These are phyloP conservation scores for Python bivittatus DNA, from an alignment of 2,113 vertebrate species.

Conservation along the genomic window DNA sequence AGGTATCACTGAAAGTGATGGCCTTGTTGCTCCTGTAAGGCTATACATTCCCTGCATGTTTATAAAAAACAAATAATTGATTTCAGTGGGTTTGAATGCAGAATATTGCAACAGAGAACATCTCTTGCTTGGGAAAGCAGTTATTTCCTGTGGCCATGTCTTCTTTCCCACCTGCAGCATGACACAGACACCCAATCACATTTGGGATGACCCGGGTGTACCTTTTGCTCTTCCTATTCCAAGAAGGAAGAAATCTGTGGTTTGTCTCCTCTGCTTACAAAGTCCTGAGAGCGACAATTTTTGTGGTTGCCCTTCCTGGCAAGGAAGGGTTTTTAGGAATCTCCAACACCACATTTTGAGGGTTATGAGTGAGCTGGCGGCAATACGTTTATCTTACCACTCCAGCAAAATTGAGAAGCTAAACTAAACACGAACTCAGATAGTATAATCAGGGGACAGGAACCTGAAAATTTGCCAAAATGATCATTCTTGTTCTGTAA, in stretches of 20 bases:
- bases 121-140: conserved; percentile 29
- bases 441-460: background rate
- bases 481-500: background rate
- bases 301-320: conserved; percentile 70
- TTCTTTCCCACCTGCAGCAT: conserved; percentile 24
- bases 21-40: background rate
- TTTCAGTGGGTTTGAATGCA: background rate
- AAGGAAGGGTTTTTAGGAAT: conserved; percentile 59
- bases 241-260: conserved; percentile 52
- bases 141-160: conserved; percentile 41
- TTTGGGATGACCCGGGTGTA: background rate
- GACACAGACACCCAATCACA: background rate
- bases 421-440: conserved; percentile 45
- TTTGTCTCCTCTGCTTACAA: conserved; percentile 53
- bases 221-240: conserved; percentile 29
- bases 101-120: background rate
- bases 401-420: background rate
- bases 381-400: conserved; percentile 32
- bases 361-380: conserved; percentile 52
- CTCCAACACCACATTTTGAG: conserved; percentile 47
- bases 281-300: conserved; percentile 54
- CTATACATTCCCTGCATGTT: background rate
- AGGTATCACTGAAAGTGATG: background rate
- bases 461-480: background rate
- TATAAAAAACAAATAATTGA: background rate